Conservation (phyloP, 1,140 invertebrate species). For the Dendroctonus valens region DNA sequence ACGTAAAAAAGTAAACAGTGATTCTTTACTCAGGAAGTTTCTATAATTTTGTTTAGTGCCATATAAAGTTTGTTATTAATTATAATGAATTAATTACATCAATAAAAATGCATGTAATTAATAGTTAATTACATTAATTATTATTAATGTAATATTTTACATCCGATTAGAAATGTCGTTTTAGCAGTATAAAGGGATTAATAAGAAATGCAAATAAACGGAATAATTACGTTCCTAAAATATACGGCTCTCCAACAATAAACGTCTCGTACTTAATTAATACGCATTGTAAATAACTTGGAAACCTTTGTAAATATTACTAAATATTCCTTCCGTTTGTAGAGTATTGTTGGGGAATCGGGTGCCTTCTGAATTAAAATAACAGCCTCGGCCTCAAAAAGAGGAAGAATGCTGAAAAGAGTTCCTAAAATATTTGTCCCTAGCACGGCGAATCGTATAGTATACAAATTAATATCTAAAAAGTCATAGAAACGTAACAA, state of each 20-base stretch:
- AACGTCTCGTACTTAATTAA: slow-evolving; percentile 22
- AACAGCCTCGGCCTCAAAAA: slow-evolving; percentile 1
- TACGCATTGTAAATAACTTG: slow-evolving; percentile 18
- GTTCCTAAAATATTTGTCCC: slow-evolving; percentile 46
- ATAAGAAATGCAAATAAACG: slow-evolving; percentile 48
- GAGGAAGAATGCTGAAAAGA: slow-evolving; percentile 42
- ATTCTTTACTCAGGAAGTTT: slow-evolving; percentile 25
- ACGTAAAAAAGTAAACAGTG: slow-evolving; percentile 5
- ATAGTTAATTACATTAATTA: too few relatives aligned
- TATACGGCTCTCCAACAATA: slow-evolving; percentile 50
- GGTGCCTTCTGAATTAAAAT: slow-evolving; percentile 49
- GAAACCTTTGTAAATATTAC: slow-evolving; percentile 14
- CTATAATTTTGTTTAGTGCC: slow-evolving; percentile 20
- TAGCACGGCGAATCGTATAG: slow-evolving; percentile 14
- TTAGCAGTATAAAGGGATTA: slow-evolving; percentile 16
- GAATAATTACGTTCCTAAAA: slow-evolving; percentile 49
- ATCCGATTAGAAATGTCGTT: not conserved
- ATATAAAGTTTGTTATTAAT: slow-evolving; percentile 7
- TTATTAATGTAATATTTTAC: not conserved
- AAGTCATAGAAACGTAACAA: not conserved
- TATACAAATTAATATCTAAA: slow-evolving; percentile 11
- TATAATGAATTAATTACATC: not conserved
- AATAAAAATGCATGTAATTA: too few relatives aligned
- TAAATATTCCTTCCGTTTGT: slow-evolving; percentile 6
- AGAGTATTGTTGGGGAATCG: slow-evolving; percentile 49